These are phyloP conservation scores for Pygathrix nemaeus DNA, from an alignment of 2,113 vertebrate species.

Conservation along the genomic window DNA sequence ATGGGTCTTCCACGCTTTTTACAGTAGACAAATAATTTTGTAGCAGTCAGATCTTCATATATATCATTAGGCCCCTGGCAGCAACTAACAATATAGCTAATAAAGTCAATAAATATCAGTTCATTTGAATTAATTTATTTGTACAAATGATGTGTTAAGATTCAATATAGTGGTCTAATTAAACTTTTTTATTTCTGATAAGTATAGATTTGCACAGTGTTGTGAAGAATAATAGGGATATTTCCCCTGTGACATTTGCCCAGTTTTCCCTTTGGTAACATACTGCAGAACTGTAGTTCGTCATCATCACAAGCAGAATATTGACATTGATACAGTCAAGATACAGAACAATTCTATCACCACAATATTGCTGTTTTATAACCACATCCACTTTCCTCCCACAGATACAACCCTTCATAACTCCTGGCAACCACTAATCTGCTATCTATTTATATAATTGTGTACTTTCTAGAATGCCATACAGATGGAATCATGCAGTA, in stretches of 20 bases:
- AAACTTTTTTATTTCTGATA: background rate
- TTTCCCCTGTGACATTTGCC: background rate
- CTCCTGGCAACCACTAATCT: background rate
- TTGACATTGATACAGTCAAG: background rate
- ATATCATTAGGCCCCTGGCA: background rate
- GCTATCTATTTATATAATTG: background rate
- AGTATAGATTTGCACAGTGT: background rate
- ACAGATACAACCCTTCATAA: background rate
- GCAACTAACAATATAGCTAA: background rate
- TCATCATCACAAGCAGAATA: no score
- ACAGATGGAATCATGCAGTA: background rate
- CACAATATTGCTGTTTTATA: fast-evolving
- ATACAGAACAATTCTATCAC: background rate
- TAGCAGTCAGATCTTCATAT: background rate
- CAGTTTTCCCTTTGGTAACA: background rate
- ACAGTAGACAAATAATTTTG: background rate
- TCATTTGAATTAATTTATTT: background rate
- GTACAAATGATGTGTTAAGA: background rate
- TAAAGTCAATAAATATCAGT: background rate
- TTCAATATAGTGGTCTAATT: background rate
- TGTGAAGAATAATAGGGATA: background rate
- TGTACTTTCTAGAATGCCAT: background rate
- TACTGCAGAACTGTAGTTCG: background rate
- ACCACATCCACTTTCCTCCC: background rate
- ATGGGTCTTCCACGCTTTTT: background rate